Percentiles rank a stretch among this genome's conserved stretches.
phyloP scores from a whole-genome alignment of 2,113 vertebrate genomes.

The Anolis sagrei region DNA sequence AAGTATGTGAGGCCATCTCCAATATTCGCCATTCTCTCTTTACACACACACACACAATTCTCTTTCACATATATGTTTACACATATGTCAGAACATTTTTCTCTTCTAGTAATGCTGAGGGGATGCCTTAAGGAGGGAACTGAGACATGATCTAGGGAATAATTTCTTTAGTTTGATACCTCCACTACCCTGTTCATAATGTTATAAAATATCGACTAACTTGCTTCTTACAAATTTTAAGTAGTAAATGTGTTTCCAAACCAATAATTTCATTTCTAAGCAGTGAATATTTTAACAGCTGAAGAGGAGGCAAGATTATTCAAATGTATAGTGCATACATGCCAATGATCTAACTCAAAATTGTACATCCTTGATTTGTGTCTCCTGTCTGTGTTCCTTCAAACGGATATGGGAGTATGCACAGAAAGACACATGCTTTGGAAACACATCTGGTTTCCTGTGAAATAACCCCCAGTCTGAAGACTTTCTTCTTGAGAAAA shows the following conservation, averaged over 20 bases:
- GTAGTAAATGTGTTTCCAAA: background rate
- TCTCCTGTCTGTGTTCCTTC: background rate
- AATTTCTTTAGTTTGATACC: background rate
- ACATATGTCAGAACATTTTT: too few relatives aligned
- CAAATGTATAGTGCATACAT: background rate
- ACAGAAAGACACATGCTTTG: background rate
- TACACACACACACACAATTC: too few relatives aligned
- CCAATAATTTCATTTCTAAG: background rate
- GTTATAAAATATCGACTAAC: background rate
- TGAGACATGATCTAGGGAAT: background rate
- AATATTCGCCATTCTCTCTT: too few relatives aligned
- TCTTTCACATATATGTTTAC: too few relatives aligned
- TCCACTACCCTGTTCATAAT: background rate
- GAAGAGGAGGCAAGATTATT: background rate
- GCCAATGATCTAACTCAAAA: background rate
- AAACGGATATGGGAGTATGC: background rate
- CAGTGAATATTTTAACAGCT: background rate
- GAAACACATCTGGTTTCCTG: background rate
- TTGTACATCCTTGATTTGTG: background rate
- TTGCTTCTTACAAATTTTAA: background rate
- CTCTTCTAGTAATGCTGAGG: too few relatives aligned
- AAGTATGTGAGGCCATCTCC: too few relatives aligned
- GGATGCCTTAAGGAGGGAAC: too few relatives aligned
- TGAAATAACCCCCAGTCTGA: background rate
- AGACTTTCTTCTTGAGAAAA: background rate